Evolutionary conservation across 2,113 vertebrate species (phyloP).

Genomic region (Pachypanchax playfairii): DNA sequence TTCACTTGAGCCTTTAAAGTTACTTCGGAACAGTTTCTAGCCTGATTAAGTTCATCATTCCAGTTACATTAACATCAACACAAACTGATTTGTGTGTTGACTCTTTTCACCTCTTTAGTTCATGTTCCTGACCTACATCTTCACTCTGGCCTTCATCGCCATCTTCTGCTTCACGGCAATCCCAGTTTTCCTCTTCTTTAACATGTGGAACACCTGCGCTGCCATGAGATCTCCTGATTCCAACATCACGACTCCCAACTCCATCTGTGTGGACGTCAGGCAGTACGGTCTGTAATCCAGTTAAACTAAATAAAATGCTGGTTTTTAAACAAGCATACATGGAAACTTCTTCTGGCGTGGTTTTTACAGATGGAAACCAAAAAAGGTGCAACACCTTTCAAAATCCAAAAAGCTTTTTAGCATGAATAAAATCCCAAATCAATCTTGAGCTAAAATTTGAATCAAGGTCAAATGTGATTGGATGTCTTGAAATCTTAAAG

Average conservation of each 20-base stretch:
- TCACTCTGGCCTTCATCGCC: constrained; percentile 92
- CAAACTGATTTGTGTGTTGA: not conserved
- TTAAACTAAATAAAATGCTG: too few species aligned
- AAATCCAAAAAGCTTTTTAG: too few species aligned
- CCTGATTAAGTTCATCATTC: constrained; percentile 65
- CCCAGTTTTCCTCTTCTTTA: constrained; percentile 97
- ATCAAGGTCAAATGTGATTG: too few species aligned
- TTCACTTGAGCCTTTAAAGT: constrained; percentile 37
- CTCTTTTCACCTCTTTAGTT: constrained; percentile 80
- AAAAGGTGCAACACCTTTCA: too few species aligned
- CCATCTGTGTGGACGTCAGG: constrained; percentile 96
- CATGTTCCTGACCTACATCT: constrained; percentile 96
- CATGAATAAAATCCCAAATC: too few species aligned
- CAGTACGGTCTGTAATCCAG: constrained; percentile 92
- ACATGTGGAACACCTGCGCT: constrained; percentile 95
- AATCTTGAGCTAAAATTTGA: too few species aligned
- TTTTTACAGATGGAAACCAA: too few species aligned
- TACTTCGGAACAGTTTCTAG: constrained; percentile 60
- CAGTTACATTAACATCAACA: constrained; percentile 42
- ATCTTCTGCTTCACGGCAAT: constrained; percentile 97
- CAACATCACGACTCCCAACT: constrained; percentile 89
- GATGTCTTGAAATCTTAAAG: too few species aligned
- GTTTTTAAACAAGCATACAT: too few species aligned
- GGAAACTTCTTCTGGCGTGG: too few species aligned
- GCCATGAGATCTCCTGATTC: constrained; percentile 88